These are phyloP conservation scores for Cyanistes caeruleus DNA, from an alignment of 2,113 vertebrate species.

Conservation along the genomic window DNA sequence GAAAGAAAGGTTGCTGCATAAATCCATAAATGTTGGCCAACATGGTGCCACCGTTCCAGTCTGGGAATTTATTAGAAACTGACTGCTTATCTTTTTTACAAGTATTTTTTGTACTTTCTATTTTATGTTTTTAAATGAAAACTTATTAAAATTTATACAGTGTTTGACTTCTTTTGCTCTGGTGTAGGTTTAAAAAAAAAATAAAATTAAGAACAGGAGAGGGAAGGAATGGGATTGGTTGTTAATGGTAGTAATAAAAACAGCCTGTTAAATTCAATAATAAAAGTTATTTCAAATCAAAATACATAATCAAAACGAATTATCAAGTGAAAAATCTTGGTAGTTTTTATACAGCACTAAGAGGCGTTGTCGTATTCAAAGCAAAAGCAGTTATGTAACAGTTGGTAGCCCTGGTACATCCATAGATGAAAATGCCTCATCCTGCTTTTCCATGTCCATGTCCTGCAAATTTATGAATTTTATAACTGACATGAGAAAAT, in stretches of 20 bases:
- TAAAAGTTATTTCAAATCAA: background rate
- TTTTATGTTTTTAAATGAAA: background rate
- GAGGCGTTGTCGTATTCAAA: background rate
- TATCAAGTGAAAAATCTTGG: background rate
- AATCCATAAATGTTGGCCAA: background rate
- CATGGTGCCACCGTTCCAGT: background rate
- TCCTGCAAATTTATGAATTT: background rate
- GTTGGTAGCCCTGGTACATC: background rate
- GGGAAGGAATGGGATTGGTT: background rate
- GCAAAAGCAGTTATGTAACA: background rate
- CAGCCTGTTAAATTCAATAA: background rate
- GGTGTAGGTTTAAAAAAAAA: accelerated
- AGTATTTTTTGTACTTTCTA: background rate
- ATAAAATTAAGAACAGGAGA: background rate
- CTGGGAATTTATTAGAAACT: background rate
- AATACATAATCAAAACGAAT: background rate
- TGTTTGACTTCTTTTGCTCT: background rate
- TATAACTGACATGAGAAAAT: background rate
- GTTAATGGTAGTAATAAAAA: background rate
- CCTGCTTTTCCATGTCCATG: background rate
- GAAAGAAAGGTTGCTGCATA: background rate
- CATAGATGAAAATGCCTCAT: background rate
- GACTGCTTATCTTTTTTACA: background rate
- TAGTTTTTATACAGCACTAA: background rate
- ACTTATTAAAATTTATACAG: background rate